Percentiles rank a stretch among this genome's conserved stretches.
These are phyloP conservation scores for Palythoa grandis DNA, from an alignment of 92 coral and sea anemone species.

Conservation along the genomic window DNA sequence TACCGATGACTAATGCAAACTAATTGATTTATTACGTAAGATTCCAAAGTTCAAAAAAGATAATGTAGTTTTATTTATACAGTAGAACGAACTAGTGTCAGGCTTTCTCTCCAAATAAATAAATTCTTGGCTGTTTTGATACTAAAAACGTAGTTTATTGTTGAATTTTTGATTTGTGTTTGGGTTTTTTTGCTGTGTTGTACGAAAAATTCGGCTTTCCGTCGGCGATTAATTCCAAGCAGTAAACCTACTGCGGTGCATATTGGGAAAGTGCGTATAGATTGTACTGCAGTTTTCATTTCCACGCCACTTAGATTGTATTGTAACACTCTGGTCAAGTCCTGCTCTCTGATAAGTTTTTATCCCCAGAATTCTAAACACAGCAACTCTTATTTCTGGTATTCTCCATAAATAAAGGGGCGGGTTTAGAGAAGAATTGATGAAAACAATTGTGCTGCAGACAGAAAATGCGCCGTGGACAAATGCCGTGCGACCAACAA, in stretches of 20 bases:
- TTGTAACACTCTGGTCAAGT: neutral
- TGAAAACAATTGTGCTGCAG: conserved; percentile 38
- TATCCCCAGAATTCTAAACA: neutral
- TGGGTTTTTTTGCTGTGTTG: neutral
- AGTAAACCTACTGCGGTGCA: neutral
- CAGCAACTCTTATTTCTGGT: conserved; percentile 31
- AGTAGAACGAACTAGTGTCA: too few relatives aligned
- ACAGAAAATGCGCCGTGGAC: conserved; percentile 37
- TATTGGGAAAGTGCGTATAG: neutral
- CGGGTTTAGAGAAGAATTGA: conserved; percentile 38
- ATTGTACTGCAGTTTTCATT: neutral
- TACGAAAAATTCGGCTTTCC: neutral
- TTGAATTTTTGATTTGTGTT: neutral
- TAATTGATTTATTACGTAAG: too few relatives aligned
- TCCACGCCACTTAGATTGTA: neutral
- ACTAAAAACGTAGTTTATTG: neutral
- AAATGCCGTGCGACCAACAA: conserved; percentile 22
- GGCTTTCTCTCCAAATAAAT: neutral
- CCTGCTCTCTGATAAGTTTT: neutral
- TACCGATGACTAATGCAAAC: too few relatives aligned
- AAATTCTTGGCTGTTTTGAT: neutral
- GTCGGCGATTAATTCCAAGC: conserved; percentile 19
- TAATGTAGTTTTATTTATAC: too few relatives aligned
- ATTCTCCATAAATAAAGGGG: conserved; percentile 37
- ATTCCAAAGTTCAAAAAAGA: too few relatives aligned